Conservation (phyloP, 2,113 vertebrate genomes). For the Sula dactylatra region DNA sequence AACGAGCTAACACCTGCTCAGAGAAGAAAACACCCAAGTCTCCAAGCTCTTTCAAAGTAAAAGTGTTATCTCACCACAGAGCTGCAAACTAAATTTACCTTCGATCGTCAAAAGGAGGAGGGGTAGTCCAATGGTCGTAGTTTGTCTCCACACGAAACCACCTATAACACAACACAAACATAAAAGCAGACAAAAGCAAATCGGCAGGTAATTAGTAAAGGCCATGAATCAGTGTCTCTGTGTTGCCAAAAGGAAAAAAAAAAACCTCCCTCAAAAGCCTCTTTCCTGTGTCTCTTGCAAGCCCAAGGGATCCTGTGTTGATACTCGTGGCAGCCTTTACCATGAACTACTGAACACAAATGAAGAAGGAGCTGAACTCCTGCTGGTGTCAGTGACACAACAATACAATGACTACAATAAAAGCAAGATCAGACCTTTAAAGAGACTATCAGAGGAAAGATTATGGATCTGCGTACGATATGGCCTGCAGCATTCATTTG, state of each 20-base stretch:
- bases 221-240: not conserved
- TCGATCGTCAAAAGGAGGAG: slow-evolving; percentile 78
- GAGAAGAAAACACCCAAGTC: not conserved
- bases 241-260: not conserved
- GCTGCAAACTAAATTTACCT: slow-evolving; percentile 68
- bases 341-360: not conserved
- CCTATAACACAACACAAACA: slow-evolving; percentile 58
- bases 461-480: rapidly evolving
- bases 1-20: not conserved
- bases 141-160: slow-evolving; percentile 96
- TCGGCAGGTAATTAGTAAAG: not conserved
- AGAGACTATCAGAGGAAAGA: not conserved
- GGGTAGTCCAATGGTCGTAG: slow-evolving; percentile 90
- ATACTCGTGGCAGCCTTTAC: not conserved
- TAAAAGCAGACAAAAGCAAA: not conserved
- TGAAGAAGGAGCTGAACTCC: not conserved
- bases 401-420: not conserved
- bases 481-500: not conserved
- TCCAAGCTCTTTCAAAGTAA: not conserved
- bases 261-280: not conserved
- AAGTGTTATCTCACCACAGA: not conserved
- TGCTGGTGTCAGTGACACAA: not conserved
- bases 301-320: not conserved
- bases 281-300: not conserved
- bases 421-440: not conserved